Percentiles rank a stretch among this genome's conserved stretches.
Evolutionary conservation across 2,888 invertebrate species (phyloP).

Genomic region (Synanthedon vespiformis): DNA sequence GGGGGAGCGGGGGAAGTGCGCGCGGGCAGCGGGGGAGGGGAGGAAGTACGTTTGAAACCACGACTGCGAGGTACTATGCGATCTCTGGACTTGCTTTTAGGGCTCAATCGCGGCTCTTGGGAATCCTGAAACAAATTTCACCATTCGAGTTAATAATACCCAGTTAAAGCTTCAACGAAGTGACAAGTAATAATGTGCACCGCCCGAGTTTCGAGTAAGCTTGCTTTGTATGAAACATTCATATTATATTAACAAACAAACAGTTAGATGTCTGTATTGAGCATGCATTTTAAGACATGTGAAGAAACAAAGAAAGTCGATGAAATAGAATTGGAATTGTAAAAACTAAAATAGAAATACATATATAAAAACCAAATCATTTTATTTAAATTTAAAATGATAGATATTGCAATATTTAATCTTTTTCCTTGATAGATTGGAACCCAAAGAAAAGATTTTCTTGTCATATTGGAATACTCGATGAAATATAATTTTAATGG

Average conservation of each 20-base stretch:
- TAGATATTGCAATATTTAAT: too few relatives aligned
- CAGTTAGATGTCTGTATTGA: too few relatives aligned
- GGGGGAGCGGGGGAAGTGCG: conserved; percentile 51
- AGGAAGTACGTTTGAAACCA: conserved; percentile 47
- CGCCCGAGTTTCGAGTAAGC: too few relatives aligned
- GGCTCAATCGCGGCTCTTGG: conserved; percentile 19
- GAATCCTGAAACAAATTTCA: conserved; percentile 6
- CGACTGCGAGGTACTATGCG: conserved; percentile 40
- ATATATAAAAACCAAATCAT: neutral
- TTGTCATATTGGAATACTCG: neutral
- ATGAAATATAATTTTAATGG: neutral
- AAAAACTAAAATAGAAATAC: neutral
- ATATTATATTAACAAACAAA: too few relatives aligned
- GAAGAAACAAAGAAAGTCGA: too few relatives aligned
- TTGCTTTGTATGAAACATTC: too few relatives aligned
- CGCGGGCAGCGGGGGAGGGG: conserved; percentile 44
- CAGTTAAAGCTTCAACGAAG: too few relatives aligned
- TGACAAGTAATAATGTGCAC: too few relatives aligned
- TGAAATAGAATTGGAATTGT: neutral
- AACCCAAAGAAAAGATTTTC: neutral
- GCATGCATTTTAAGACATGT: too few relatives aligned
- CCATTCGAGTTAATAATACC: too few relatives aligned
- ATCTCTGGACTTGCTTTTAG: conserved; percentile 21
- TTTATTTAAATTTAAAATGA: too few relatives aligned
- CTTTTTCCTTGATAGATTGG: too few relatives aligned